Evolutionary conservation across 1,140 invertebrate species (phyloP).

Genomic region (Triops cancriformis): DNA sequence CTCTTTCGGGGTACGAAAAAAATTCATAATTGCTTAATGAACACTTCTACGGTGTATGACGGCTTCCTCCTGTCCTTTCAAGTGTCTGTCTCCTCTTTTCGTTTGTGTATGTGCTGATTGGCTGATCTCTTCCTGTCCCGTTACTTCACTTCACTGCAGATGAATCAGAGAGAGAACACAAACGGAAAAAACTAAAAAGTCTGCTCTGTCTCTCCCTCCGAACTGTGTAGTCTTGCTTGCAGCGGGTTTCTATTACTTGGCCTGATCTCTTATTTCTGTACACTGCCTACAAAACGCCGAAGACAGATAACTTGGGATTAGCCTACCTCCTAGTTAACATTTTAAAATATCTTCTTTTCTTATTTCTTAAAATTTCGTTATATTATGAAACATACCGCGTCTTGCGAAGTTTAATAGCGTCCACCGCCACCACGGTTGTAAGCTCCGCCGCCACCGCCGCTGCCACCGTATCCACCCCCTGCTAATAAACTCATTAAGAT

Average conservation of each 20-base stretch:
- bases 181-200: not conserved
- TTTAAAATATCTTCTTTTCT: conserved; percentile 13
- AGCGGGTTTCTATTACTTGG: not conserved
- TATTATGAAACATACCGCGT: not conserved
- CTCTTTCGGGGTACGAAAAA: not conserved
- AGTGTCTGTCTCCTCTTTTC: not conserved
- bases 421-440: conserved; percentile 1
- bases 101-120: not conserved
- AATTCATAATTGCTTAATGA: not conserved
- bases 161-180: not conserved
- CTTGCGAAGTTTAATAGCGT: not conserved
- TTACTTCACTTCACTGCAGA: conserved; percentile 1
- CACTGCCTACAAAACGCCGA: conserved; percentile 18
- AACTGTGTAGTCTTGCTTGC: not conserved
- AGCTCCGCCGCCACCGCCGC: conserved; percentile 15
- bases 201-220: not conserved
- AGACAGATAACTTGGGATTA: conserved; percentile 7
- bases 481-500: not conserved
- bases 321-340: conserved; percentile 2
- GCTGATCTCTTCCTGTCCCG: not conserved
- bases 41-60: too few species aligned
- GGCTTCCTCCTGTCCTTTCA: too few species aligned
- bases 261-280: conserved; percentile 8
- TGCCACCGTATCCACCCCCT: not conserved
- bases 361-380: not conserved